Evolutionary conservation across 1,140 invertebrate genomes (phyloP), one percentile per base, ranked within the genome.

Genomic region (Choristoneura fumiferana): DNA sequence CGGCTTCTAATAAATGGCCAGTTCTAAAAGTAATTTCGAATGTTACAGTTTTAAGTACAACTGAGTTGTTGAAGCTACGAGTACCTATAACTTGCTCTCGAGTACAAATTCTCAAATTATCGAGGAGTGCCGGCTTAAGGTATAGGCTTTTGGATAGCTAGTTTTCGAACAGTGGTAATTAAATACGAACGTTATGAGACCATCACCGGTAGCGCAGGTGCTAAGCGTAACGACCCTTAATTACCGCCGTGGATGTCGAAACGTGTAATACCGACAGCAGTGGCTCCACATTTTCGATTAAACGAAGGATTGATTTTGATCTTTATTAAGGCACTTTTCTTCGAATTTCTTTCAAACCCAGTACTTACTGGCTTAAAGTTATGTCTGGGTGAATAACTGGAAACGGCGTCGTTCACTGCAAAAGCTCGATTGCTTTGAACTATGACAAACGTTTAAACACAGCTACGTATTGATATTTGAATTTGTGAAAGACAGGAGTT

Each of bases 101-200:
- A 0, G 13, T 17, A 43, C 9, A n/a, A 45, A 18, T 45, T 45
- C 15, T 45, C 40, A 17, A n/a, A 39, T 13, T 13, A 39, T 39
- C 10, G 12, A 39, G 9, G n/a, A 12, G 10, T 39, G 37, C 12
- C 10, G 10, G 12, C 12, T n/a, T 29, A 29, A 29, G 22, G 22
- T 6, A 29, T 29, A 29, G 22, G 22, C 22, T 29, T 9, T 10
- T 22, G 18, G 14, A 4, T 8, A 15, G 43, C n/a, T 29, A 29
- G 43, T 17, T 49, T 17, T 22, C 43, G 22, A 33, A 49, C 18
- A 49, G 4, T 4, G 6, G 43, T 13, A 49, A 49, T 49, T 12
- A 49, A 49, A 49, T 49, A 49, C 43, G 43, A 12, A 49, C 43
- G 18, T 49, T 49, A 49, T 49, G 43, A 49, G 43, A 49, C 4